Conservation (phyloP, 2,888 invertebrate species). For the Pyralis farinalis region DNA sequence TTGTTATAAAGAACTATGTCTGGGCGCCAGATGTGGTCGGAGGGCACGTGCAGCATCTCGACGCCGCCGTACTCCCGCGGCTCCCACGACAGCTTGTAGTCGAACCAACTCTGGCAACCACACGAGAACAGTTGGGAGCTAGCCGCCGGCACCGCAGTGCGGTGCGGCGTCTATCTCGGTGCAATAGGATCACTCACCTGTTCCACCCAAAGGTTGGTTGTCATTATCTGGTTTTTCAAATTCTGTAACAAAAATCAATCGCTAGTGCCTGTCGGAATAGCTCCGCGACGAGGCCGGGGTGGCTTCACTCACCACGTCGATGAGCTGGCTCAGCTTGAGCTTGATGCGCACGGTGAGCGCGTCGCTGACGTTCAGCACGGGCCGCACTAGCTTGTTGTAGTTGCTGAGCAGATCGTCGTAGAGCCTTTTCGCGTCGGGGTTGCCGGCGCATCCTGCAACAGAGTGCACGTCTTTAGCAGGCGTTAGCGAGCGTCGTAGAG, state of each 20-base stretch:
- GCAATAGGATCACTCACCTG: constrained; percentile 45
- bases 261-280: background rate
- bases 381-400: constrained; percentile 97
- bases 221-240: constrained; percentile 97
- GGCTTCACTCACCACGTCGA: constrained; percentile 93
- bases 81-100: constrained; percentile 97
- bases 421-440: constrained; percentile 96
- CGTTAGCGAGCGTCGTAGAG: constrained; percentile 18
- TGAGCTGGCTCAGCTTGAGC: constrained; percentile 97
- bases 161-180: background rate
- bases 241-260: constrained; percentile 84
- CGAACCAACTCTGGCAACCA: constrained; percentile 90
- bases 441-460: constrained; percentile 89
- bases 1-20: constrained; percentile 97
- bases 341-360: constrained; percentile 97
- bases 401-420: constrained; percentile 97
- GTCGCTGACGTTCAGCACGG: constrained; percentile 97
- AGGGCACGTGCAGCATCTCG: constrained; percentile 96
- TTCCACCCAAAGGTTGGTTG: constrained; percentile 96
- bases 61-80: constrained; percentile 97
- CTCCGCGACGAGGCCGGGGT: background rate
- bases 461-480: constrained; percentile 26
- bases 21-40: constrained; percentile 97
- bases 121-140: constrained; percentile 2
- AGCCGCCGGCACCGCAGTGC: background rate